phyloP scores from a whole-genome alignment of 2,797 vertebrate genomes.

The Bucorvus abyssinicus region DNA sequence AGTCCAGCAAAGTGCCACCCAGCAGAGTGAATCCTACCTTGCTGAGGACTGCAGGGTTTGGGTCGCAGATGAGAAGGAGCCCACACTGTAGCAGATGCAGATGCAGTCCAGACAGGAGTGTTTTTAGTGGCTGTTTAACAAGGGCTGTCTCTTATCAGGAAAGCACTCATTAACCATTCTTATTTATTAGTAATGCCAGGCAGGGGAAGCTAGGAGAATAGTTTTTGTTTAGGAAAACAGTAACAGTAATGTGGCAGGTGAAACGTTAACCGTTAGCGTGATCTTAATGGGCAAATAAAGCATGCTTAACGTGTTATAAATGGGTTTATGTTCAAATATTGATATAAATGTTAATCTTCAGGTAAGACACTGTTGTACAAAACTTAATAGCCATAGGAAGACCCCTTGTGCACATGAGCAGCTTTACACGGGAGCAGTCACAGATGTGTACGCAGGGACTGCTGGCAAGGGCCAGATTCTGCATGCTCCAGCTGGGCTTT shows the following conservation, averaged over 20 bases:
- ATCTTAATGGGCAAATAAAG: background rate
- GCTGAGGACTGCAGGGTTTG: background rate
- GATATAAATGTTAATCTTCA: background rate
- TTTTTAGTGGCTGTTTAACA: background rate
- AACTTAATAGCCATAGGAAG: background rate
- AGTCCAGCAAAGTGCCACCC: background rate
- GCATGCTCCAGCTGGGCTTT: background rate
- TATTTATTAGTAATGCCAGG: background rate
- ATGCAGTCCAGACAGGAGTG: background rate
- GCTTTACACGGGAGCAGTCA: background rate
- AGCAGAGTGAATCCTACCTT: background rate
- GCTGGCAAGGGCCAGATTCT: background rate
- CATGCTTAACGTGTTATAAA: background rate
- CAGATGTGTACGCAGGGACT: background rate
- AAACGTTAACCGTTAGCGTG: background rate
- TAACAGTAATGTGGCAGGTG: background rate
- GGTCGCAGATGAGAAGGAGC: conserved; percentile 34
- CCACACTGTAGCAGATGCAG: background rate
- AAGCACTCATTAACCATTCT: background rate
- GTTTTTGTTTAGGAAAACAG: background rate
- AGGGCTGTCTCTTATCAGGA: background rate
- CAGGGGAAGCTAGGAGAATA: background rate
- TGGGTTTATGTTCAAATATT: background rate
- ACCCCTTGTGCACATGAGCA: background rate
- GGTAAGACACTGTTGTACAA: background rate